phyloP scores from a whole-genome alignment of 1,140 invertebrate species.

The Scaptodrosophila lebanonensis region DNA sequence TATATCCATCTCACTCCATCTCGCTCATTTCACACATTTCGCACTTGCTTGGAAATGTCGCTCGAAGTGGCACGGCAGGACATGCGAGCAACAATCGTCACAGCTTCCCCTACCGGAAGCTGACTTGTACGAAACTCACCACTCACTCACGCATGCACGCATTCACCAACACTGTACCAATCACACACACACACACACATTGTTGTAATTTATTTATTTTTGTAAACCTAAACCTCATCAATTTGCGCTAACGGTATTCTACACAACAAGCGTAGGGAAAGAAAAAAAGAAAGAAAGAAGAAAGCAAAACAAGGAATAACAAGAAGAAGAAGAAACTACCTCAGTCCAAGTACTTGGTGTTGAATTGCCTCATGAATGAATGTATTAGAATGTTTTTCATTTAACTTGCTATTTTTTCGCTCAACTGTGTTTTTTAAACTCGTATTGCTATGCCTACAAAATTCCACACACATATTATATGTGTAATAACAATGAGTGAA shows the following conservation, averaged over 20 bases:
- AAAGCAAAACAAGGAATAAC: too few relatives aligned
- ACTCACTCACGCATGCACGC: neutral
- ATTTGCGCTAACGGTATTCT: constrained; percentile 55
- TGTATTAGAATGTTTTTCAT: constrained; percentile 45
- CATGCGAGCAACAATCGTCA: too few relatives aligned
- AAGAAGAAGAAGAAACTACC: too few relatives aligned
- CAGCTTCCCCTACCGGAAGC: too few relatives aligned
- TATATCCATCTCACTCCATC: too few relatives aligned
- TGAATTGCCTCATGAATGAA: constrained; percentile 69
- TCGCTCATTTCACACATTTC: constrained; percentile 1
- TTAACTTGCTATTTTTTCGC: too few relatives aligned
- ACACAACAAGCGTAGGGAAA: constrained; percentile 46
- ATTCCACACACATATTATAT: constrained; percentile 27
- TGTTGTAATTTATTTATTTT: constrained; percentile 74
- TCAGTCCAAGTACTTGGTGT: constrained; percentile 72
- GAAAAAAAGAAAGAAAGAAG: too few relatives aligned
- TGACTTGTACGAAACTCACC: too few relatives aligned
- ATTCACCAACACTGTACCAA: constrained; percentile 23
- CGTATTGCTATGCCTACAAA: constrained; percentile 35
- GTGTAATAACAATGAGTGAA: neutral
- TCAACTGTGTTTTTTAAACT: constrained; percentile 4
- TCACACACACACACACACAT: constrained; percentile 28
- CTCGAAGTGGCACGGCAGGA: neutral
- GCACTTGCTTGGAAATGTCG: neutral
- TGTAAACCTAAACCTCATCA: constrained; percentile 59